phyloP scores from a whole-genome alignment of 2,888 invertebrate genomes.

The Cabera pusaria region DNA sequence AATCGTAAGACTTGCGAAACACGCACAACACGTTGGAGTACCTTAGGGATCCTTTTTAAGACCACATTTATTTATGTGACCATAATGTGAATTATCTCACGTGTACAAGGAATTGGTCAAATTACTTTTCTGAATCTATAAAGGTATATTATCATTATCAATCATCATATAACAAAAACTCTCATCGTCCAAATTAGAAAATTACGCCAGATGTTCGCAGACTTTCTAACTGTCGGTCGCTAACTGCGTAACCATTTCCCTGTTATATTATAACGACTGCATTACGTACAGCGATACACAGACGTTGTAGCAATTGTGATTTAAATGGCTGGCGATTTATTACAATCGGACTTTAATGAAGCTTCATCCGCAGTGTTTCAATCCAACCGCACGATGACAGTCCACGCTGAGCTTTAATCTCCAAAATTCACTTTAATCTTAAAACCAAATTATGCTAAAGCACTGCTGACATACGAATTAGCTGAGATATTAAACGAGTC shows the following conservation, averaged over 20 bases:
- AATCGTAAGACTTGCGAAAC: constrained; percentile 29
- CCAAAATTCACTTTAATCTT: not conserved
- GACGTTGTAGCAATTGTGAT: constrained; percentile 40
- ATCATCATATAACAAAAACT: constrained; percentile 42
- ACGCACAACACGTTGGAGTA: constrained; percentile 12
- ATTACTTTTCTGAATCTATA: constrained; percentile 1
- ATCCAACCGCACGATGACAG: not conserved
- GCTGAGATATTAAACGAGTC: too few relatives aligned
- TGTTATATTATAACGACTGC: constrained; percentile 61
- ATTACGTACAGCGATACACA: constrained; percentile 50
- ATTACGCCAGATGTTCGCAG: constrained; percentile 63
- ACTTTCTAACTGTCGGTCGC: constrained; percentile 65
- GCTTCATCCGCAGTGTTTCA: not conserved
- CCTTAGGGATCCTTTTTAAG: constrained; percentile 20
- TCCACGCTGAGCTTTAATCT: not conserved
- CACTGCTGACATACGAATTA: too few relatives aligned
- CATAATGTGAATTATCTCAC: not conserved
- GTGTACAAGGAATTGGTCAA: constrained; percentile 1
- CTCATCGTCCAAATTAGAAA: constrained; percentile 54
- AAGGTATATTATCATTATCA: constrained; percentile 26
- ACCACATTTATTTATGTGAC: constrained; percentile 11
- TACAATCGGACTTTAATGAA: constrained; percentile 16
- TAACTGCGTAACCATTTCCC: constrained; percentile 66
- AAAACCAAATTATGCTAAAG: too few relatives aligned
- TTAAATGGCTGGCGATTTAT: constrained; percentile 34